A percentile compares a stretch with the other conserved stretches of the same genome.
Evolutionary conservation across 1,140 invertebrate genomes (phyloP).

Genomic region (Neoseiulus cucumeris): DNA sequence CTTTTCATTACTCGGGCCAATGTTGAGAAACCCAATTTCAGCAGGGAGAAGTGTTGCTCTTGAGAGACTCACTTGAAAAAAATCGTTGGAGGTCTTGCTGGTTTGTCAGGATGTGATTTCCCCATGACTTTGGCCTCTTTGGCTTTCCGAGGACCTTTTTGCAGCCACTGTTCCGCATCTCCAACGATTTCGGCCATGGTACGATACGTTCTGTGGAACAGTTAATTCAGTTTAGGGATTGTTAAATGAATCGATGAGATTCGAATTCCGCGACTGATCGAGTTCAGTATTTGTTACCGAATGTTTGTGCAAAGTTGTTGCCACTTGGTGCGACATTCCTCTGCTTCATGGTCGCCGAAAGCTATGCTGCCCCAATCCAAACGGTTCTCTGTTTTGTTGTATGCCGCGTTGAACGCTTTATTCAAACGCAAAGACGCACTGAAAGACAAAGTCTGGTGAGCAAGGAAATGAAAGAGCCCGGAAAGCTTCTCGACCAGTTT

Average conservation of each 20-base stretch:
- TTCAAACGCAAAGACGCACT: neutral
- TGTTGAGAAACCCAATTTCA: neutral
- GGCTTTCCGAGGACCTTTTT: neutral
- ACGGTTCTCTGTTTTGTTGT: neutral
- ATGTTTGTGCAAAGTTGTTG: neutral
- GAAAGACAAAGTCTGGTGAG: neutral
- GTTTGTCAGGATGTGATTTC: neutral
- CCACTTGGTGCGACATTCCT: conserved; percentile 1
- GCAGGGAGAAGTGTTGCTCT: too few relatives aligned
- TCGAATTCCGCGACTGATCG: too few relatives aligned
- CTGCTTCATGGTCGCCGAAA: neutral
- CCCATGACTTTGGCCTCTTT: neutral
- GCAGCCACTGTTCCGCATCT: neutral
- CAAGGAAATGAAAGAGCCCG: neutral
- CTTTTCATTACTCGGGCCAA: neutral
- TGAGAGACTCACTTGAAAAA: neutral
- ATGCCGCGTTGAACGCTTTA: neutral
- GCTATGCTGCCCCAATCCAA: neutral
- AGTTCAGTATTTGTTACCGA: neutral
- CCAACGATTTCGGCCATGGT: neutral
- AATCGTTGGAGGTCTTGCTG: neutral
- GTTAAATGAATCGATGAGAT: too few relatives aligned
- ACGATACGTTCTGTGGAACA: neutral
- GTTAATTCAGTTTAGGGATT: neutral
- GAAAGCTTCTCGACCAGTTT: neutral